Evolutionary conservation across 2,113 vertebrate species (phyloP).

Genomic region (Crotophaga sulcirostris): DNA sequence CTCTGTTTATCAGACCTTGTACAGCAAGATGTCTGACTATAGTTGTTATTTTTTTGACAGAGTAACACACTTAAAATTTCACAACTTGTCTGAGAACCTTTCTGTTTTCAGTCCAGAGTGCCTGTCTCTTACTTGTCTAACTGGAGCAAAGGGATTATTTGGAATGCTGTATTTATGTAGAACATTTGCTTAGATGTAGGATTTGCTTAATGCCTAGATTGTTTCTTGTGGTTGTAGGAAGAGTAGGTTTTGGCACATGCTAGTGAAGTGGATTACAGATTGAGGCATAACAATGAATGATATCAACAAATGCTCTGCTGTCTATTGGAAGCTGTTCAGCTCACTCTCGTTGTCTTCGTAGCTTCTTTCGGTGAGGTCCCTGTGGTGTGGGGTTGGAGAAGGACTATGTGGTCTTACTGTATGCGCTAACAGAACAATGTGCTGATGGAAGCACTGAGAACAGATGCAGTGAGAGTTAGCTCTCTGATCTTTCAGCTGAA

Average conservation of each 20-base stretch:
- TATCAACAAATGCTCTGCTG: not conserved
- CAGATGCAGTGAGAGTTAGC: constrained; percentile 19
- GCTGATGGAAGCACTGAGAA: constrained; percentile 12
- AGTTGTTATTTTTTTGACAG: not conserved
- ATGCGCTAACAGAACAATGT: not conserved
- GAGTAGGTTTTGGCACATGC: not conserved
- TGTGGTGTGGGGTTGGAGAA: not conserved
- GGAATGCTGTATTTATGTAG: not conserved
- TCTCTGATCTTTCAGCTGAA: constrained; percentile 5
- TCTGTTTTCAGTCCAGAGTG: not conserved
- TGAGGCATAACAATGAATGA: not conserved
- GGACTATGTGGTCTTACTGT: not conserved
- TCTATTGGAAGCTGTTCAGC: not conserved
- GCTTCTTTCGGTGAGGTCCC: not conserved
- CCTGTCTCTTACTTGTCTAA: not conserved
- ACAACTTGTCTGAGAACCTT: not conserved
- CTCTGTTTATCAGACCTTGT: not conserved
- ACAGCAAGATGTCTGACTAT: not conserved
- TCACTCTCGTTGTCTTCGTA: not conserved
- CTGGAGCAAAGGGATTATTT: not conserved
- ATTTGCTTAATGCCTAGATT: not conserved
- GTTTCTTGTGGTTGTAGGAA: constrained; percentile 4
- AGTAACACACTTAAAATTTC: not conserved
- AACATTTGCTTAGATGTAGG: not conserved
- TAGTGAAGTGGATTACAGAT: not conserved